Evolutionary conservation across 2,113 vertebrate species (phyloP).

Genomic region (Amblyopsis rosae): DNA sequence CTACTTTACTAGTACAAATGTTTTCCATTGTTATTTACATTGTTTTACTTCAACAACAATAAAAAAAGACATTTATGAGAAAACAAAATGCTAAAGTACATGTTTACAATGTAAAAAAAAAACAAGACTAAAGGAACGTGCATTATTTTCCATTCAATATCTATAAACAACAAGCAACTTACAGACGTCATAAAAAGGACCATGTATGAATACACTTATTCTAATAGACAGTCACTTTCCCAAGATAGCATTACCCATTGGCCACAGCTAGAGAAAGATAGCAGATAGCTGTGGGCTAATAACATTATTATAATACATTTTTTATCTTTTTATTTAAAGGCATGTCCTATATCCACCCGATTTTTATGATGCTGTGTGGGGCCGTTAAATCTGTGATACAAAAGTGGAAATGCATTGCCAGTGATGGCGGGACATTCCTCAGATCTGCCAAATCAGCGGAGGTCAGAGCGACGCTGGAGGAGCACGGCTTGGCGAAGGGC

Average conservation of each 20-base stretch:
- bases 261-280: slow-evolving; percentile 27
- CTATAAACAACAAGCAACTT: slow-evolving; percentile 63
- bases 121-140: slow-evolving; percentile 63
- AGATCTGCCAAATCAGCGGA: slow-evolving; percentile 23
- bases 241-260: slow-evolving; percentile 40
- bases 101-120: slow-evolving; percentile 73
- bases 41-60: slow-evolving; percentile 68
- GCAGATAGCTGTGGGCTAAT: slow-evolving; percentile 10
- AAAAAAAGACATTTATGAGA: slow-evolving; percentile 72
- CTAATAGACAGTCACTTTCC: slow-evolving; percentile 46
- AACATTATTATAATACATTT: neutral
- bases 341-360: slow-evolving; percentile 15
- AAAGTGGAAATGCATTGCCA: neutral
- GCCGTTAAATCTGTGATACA: slow-evolving; percentile 12
- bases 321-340: slow-evolving; percentile 12
- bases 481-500: neutral
- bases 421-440: slow-evolving; percentile 24
- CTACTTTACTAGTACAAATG: slow-evolving; percentile 92
- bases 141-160: slow-evolving; percentile 67
- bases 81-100: slow-evolving; percentile 73
- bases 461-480: slow-evolving; percentile 13
- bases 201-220: slow-evolving; percentile 68
- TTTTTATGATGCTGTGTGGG: neutral
- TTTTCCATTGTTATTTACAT: slow-evolving; percentile 84
- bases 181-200: slow-evolving; percentile 65